phyloP scores from a whole-genome alignment of 2,797 vertebrate genomes.

The Chiroxiphia lanceolata region DNA sequence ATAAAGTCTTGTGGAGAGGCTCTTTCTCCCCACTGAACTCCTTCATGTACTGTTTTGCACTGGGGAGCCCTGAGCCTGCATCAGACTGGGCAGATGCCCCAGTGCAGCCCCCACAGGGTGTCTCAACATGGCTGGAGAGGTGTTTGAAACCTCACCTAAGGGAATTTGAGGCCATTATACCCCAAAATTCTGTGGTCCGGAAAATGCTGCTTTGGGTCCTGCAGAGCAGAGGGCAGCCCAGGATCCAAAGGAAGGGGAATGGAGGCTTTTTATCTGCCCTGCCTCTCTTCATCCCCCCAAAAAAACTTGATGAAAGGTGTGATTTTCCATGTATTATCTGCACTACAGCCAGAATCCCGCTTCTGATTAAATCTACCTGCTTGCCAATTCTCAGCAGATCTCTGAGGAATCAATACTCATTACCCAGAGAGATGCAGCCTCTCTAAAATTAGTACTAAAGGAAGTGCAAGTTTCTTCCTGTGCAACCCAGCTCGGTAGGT shows the following conservation, averaged over 20 bases:
- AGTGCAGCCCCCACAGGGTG: accelerated
- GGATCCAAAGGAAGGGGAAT: not conserved
- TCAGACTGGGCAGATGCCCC: accelerated
- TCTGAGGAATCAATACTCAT: not conserved
- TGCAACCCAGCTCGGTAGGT: not conserved
- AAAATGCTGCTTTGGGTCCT: not conserved
- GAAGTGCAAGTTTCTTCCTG: not conserved
- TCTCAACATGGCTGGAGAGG: not conserved
- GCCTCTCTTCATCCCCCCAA: not conserved
- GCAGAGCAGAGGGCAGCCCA: accelerated
- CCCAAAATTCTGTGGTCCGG: not conserved
- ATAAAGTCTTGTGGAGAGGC: not conserved
- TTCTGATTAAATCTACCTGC: not conserved
- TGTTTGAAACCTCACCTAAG: not conserved
- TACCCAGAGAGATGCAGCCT: not conserved
- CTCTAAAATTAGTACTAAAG: slow-evolving; percentile 9
- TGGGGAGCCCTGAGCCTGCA: not conserved
- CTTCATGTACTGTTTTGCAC: accelerated
- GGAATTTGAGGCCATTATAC: not conserved
- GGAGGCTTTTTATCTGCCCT: not conserved
- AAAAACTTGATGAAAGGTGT: not conserved
- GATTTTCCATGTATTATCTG: not conserved
- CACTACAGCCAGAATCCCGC: not conserved
- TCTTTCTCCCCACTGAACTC: accelerated
- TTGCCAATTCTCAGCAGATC: not conserved